Base-by-base conservation (phyloP, 35 echinoderm and acorn worm species). In the Holothuria glaberrima region DNA sequence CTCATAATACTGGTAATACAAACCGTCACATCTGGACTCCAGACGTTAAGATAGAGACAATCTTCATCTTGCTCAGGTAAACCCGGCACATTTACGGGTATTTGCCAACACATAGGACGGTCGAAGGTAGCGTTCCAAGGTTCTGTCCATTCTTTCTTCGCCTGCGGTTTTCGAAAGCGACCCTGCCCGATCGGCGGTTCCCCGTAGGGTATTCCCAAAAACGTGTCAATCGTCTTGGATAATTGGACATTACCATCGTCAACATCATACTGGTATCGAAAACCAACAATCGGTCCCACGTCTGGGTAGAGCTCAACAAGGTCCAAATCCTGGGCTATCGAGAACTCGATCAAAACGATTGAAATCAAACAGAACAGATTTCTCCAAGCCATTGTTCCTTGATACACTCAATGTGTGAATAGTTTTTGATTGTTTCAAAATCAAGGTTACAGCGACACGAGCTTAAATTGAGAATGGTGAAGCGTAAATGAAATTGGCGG, bases 151-250 rank as follows among this genome's bases (percentile, higher is more conserved):
- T 52, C 35, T 57, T 28, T 22, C 29, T 87, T 94, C 27, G 68
- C 67, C 5, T 66, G 27, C 1, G 93, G 80, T 85, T 82, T 71
- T 30, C 68, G 25, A 38, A 94, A 94, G 30, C 93, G 48, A 34
- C 28, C 46, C 48, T 82, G 41, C 13, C 72, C 87, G 20, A 89
- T 28, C 3, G 93, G 93, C 36, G 89, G 89, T 33, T 94, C 93
- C 3, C 89, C 93, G 93, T 94, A 94, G 10, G 93, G 93, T 33
- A 94, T 87, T 30, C 93, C 93, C 32, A 88, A 86, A 58, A 93
- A 93, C 6, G 85, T 71, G 38, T 87, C 85, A 16, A 87, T 62
- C 9, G 61, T 87, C 30, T 84, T 35, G 54, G 33, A 13, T 9
- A 84, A 17, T 28, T 84, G 56, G 58, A 84, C 30, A 84, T 22